Base-by-base conservation (phyloP, 2,888 invertebrate genomes). In the Pachycephus smyrnensis region DNA sequence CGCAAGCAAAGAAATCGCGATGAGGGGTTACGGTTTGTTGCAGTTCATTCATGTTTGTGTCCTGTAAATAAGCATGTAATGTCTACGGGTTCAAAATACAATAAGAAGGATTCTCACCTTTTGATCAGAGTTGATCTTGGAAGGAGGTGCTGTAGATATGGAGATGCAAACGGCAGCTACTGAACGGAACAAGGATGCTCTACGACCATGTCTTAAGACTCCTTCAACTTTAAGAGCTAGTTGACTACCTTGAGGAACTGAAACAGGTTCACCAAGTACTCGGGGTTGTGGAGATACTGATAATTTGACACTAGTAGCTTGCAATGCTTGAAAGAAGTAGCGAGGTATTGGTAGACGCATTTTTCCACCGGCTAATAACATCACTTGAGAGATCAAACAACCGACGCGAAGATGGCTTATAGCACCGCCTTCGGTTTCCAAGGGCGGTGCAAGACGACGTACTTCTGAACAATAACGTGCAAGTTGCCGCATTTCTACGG, bases 181-280 rank as follows among this genome's bases (percentile, higher is more conserved):
- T 87, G 94, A 94, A 68, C 97, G 93, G 89, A 95, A 96, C 15
- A 95, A 90, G 9, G 95, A 95, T 11, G 95, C 94, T 80, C 93
- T 92, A 82, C 93, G 93, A 35, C 95, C 95, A 84, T 95, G 95
- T 85, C 96, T 95, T 75, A 98, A 94, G 1, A 99, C 98, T 0
- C 98, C 98, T 92, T 98, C 98, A 3, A 98, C 96, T 93, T 98
- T 98, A 35, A 98, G 94, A 1, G 98, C 97, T 80, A 98, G 93
- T 84, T 97, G 96, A 84, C 97, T 96, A 77, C 96, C 96, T 71
- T 95, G 94, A 80, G 96, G 96, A 68, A 98, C 95, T 81, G 96
- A 94, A 75, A 98, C 96, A 74, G 96, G 96, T 85, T 98, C 98
- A 1, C 96, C 96, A 81, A 95, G 93, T 69, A 94, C 94, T 76